phyloP scores from a whole-genome alignment of 2,113 vertebrate species.

The Colius striatus region DNA sequence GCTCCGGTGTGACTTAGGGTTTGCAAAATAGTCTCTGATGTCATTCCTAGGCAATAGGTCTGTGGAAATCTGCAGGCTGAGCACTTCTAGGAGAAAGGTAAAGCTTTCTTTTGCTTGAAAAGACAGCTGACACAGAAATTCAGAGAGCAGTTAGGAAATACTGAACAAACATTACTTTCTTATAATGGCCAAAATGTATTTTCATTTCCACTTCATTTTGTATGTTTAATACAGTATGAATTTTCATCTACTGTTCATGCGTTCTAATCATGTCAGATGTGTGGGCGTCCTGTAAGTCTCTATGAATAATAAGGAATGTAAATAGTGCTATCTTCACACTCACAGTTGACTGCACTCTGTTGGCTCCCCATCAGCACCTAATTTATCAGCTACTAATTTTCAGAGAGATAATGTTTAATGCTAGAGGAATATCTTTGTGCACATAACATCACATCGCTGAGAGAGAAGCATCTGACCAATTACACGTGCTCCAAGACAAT shows the following conservation, averaged over 20 bases:
- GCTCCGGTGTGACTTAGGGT: background rate
- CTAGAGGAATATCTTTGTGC: slow-evolving; percentile 36
- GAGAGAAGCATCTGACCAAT: slow-evolving; percentile 29
- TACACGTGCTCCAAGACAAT: background rate
- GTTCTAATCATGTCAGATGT: slow-evolving; percentile 69
- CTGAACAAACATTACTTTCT: slow-evolving; percentile 49
- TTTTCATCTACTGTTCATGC: slow-evolving; percentile 61
- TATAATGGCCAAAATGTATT: slow-evolving; percentile 42
- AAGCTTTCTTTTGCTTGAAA: background rate
- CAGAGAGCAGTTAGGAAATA: slow-evolving; percentile 6
- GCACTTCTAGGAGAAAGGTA: background rate
- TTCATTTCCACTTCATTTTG: slow-evolving; percentile 60
- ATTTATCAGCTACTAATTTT: slow-evolving; percentile 74
- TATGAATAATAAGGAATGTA: slow-evolving; percentile 67
- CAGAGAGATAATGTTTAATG: slow-evolving; percentile 48
- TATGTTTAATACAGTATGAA: slow-evolving; percentile 36
- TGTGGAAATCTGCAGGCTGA: background rate
- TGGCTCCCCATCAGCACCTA: slow-evolving; percentile 63
- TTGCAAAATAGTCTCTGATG: background rate
- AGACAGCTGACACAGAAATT: background rate
- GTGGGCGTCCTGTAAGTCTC: slow-evolving; percentile 55
- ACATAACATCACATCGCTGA: slow-evolving; percentile 39
- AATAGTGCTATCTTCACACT: slow-evolving; percentile 63
- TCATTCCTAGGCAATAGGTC: background rate
- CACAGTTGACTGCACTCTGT: slow-evolving; percentile 63